These are phyloP conservation scores for Meloidogyne floridensis DNA, from an alignment of 1,140 invertebrate species.

Conservation along the genomic window DNA sequence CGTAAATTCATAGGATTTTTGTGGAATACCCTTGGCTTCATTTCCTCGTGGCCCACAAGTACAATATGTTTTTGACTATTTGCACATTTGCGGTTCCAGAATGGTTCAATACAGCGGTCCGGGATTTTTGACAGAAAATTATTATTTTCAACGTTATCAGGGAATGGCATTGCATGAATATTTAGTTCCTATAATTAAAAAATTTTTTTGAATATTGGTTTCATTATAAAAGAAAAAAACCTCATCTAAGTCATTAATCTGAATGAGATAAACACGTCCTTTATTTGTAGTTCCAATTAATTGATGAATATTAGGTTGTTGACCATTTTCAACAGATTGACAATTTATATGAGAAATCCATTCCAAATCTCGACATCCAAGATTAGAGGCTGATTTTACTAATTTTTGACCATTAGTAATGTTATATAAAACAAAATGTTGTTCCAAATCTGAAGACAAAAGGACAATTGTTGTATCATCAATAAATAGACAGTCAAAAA, in stretches of 20 bases:
- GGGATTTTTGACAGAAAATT: neutral
- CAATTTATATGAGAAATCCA: conserved; percentile 18
- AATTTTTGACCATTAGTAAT: neutral
- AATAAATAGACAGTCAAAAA: conserved; percentile 19
- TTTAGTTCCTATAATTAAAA: neutral
- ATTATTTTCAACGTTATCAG: neutral
- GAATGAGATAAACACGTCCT: conserved; percentile 6
- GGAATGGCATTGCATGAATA: neutral
- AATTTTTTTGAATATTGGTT: neutral
- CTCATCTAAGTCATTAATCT: neutral
- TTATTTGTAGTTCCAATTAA: conserved; percentile 25
- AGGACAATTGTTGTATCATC: conserved; percentile 8
- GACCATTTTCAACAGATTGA: neutral
- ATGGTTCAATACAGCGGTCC: conserved; percentile 23
- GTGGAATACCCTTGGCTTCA: neutral
- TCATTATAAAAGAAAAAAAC: neutral
- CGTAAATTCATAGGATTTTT: conserved; percentile 3
- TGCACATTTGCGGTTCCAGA: neutral
- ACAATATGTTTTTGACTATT: conserved; percentile 12
- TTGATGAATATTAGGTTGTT: neutral
- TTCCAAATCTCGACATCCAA: conserved; percentile 7
- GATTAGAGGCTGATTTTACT: neutral
- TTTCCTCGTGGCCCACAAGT: conserved; percentile 9
- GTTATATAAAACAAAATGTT: conserved; percentile 12
- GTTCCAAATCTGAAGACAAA: conserved; percentile 11